Conservation (phyloP, 1,140 invertebrate genomes). For the Papilio aristodemus region DNA sequence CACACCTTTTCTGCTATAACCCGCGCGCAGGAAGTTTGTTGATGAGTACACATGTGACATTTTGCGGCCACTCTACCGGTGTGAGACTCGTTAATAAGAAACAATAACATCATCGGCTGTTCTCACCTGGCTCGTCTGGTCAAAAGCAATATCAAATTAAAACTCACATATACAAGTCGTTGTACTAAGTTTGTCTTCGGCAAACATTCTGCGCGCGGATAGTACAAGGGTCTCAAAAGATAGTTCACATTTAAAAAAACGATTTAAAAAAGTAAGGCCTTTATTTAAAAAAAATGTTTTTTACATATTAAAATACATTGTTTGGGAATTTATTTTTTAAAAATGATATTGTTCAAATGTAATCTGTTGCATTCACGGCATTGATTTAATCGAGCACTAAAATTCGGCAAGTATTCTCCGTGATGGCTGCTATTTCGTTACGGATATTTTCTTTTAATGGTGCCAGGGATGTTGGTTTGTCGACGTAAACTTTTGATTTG, state of each 20-base stretch:
- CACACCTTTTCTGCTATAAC: too few relatives aligned
- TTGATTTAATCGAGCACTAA: conserved; percentile 39
- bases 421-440: conserved; percentile 42
- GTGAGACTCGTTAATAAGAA: too few relatives aligned
- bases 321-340: conserved; percentile 33
- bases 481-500: conserved; percentile 56
- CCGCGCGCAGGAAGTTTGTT: too few relatives aligned
- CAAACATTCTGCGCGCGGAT: too few relatives aligned
- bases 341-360: conserved; percentile 39
- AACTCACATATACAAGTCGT: too few relatives aligned
- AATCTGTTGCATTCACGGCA: conserved; percentile 37
- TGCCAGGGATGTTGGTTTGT: conserved; percentile 32
- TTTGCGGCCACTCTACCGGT: too few relatives aligned
- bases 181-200: too few relatives aligned
- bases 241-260: conserved; percentile 24
- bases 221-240: conserved; percentile 27
- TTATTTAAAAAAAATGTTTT: conserved; percentile 29
- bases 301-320: conserved; percentile 28
- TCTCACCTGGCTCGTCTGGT: too few relatives aligned
- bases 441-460: conserved; percentile 42
- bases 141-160: too few relatives aligned
- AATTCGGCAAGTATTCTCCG: conserved; percentile 37
- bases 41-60: too few relatives aligned
- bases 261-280: conserved; percentile 24
- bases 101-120: too few relatives aligned